phyloP scores from a whole-genome alignment of 2,888 invertebrate species.

The Polydrusus tereticollis region DNA sequence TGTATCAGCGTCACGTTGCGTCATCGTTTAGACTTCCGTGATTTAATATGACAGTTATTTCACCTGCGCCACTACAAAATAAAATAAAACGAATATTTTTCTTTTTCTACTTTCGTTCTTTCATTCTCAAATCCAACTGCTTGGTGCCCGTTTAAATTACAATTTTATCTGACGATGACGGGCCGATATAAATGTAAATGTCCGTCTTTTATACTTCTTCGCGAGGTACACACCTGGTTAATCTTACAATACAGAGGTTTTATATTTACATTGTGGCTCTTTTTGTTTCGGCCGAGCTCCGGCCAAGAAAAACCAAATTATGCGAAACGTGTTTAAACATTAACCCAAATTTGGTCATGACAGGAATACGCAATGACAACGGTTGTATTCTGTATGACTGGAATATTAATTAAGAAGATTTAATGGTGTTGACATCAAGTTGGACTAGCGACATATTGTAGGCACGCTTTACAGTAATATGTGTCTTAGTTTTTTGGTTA shows the following conservation, averaged over 20 bases:
- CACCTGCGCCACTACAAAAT: conserved; percentile 6
- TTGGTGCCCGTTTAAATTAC: conserved; percentile 27
- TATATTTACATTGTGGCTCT: conserved; percentile 8
- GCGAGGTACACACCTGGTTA: conserved; percentile 27
- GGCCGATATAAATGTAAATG: conserved; percentile 35
- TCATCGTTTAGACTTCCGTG: too few species aligned
- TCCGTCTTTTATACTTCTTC: conserved; percentile 27
- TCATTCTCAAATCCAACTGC: conserved; percentile 1
- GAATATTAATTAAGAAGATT: conserved; percentile 2
- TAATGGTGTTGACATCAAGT: neutral
- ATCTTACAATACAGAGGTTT: conserved; percentile 15
- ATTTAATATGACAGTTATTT: conserved; percentile 1
- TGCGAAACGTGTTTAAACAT: conserved; percentile 2
- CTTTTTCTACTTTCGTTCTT: conserved; percentile 1
- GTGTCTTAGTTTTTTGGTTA: neutral
- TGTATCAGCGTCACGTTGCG: too few species aligned
- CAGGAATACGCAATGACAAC: conserved; percentile 6
- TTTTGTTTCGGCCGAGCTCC: neutral
- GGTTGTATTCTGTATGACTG: neutral
- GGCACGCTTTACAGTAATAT: neutral
- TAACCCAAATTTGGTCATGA: conserved; percentile 10
- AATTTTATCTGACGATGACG: conserved; percentile 3
- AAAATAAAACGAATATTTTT: conserved; percentile 4
- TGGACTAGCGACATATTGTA: neutral
- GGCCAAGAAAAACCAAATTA: conserved; percentile 1